Base-by-base conservation (phyloP, 2,888 invertebrate species). In the Luperina testacea region DNA sequence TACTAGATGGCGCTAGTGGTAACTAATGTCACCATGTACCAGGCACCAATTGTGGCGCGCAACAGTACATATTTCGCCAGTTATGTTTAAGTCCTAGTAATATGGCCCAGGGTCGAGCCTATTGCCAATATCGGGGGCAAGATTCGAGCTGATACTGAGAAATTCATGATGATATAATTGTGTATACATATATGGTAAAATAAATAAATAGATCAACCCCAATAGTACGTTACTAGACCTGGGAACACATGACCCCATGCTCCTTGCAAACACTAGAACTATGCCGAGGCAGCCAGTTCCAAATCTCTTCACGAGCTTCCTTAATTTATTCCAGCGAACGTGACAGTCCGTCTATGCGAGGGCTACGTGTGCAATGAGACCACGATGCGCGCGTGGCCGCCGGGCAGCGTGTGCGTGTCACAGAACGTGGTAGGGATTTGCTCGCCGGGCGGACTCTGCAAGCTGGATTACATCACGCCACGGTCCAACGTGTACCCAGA, bases 401-500 rank as follows among this genome's bases (percentile, higher is more conserved):
- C 87, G 7, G 94, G 94, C 42, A 91, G 91, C 3, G 90, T 90
- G 51, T 96, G 96, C 78, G 94, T 96, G 2, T 87, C 94, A 0
- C 90, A 82, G n/a, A 94, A 94, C 85, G 81, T 83, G 0, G 95
- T 96, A 11, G 96, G 96, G 20, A 67, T 92, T 9, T 96, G 96
- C 81, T 90, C 92, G 0, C 84, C 91, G 1, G 85, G 82, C 2
- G 95, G 95, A 0, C 73, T 92, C 2, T 96, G 96, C 89, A 87
- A 89, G 77, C 78, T 90, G 68, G 87, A 91, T 11, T 71, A 87
- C 48, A 71, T 85, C 17, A 87, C 88, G 76, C 96, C 96, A 0
- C 79, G 93, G 4, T 92, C 94, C 8, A 96, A 96, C 84, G 86
- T 94, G 24, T 96, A 93, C 83, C 96, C 96, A 0, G 92, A 95